Percentiles rank a stretch among this genome's conserved stretches.
Conservation (phyloP, 2,113 vertebrate genomes). For the Neogobius melanostomus region DNA sequence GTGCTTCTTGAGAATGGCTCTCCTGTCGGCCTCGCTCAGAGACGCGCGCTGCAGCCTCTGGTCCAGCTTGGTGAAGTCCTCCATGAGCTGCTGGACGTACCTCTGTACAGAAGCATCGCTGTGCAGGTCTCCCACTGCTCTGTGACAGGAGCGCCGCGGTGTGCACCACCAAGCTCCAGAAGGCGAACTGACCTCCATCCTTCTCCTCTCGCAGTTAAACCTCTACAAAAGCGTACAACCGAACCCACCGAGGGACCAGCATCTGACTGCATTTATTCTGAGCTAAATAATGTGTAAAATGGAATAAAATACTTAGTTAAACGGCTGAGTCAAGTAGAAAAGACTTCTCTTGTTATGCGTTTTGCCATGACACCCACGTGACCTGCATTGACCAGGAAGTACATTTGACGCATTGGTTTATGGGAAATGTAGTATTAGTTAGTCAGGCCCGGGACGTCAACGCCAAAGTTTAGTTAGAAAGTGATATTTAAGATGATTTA, state of each 20-base stretch:
- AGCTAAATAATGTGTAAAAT: accelerated
- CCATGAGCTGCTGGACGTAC: constrained; percentile 50
- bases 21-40: constrained; percentile 62
- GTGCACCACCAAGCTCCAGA: background rate
- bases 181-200: constrained; percentile 35
- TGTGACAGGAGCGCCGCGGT: constrained; percentile 24
- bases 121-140: constrained; percentile 36
- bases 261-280: constrained; percentile 21
- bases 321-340: background rate
- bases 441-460: too few species aligned
- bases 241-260: constrained; percentile 17
- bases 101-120: constrained; percentile 41
- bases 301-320: background rate
- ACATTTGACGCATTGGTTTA: background rate
- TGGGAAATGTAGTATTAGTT: constrained; percentile 51
- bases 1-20: constrained; percentile 34
- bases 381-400: background rate
- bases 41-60: constrained; percentile 37
- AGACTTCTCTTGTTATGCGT: too few species aligned
- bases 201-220: background rate
- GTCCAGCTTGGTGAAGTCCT: constrained; percentile 38
- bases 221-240: constrained; percentile 25
- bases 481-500: background rate
- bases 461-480: too few species aligned
- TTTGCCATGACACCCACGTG: background rate